phyloP scores from a whole-genome alignment of 2,113 vertebrate genomes.

The Rhodinocichla rosea region DNA sequence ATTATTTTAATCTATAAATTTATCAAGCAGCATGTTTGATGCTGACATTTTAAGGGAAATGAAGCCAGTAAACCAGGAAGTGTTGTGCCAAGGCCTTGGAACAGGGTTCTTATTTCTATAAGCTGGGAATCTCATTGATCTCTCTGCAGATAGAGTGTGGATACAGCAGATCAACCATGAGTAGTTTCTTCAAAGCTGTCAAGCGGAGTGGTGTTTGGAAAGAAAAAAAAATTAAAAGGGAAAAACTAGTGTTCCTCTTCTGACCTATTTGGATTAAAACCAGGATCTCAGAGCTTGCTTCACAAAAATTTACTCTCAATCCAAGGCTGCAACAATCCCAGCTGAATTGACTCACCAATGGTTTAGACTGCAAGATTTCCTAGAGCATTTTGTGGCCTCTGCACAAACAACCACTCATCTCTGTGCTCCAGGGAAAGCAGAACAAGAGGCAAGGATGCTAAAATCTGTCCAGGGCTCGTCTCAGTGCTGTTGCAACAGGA shows the following conservation, averaged over 20 bases:
- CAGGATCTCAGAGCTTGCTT: background rate
- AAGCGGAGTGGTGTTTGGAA: background rate
- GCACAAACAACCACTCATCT: background rate
- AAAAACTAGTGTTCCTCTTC: background rate
- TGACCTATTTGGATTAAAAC: background rate
- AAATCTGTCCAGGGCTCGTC: background rate
- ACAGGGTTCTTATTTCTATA: background rate
- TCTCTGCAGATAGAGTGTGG: background rate
- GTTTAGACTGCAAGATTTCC: background rate
- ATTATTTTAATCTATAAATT: background rate
- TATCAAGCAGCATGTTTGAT: background rate
- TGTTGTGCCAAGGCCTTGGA: background rate
- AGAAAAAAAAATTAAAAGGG: background rate
- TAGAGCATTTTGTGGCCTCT: accelerated
- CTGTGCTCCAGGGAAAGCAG: background rate
- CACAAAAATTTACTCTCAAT: background rate
- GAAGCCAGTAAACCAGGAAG: background rate
- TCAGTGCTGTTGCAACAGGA: background rate
- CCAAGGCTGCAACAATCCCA: background rate
- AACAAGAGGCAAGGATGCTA: background rate
- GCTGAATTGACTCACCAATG: background rate
- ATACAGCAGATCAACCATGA: background rate
- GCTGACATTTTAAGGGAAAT: background rate
- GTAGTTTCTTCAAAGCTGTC: background rate
- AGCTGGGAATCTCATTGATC: background rate